These are phyloP conservation scores for Alces alces DNA, from an alignment of 2,113 vertebrate species.

Conservation along the genomic window DNA sequence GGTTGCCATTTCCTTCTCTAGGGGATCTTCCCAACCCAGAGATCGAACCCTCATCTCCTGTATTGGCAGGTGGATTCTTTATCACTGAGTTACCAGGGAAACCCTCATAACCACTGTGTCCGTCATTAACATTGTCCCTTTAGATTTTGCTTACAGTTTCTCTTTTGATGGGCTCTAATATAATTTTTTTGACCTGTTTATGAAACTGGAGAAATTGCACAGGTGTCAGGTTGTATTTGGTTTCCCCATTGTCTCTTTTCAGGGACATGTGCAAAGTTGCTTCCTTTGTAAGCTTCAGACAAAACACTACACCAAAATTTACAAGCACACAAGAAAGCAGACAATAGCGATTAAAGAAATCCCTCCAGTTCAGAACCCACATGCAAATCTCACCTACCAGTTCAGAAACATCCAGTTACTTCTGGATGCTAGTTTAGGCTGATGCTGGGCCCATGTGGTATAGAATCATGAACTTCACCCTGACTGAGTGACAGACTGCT, in stretches of 20 bases:
- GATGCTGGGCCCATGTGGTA: accelerated
- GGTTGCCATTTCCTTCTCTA: not conserved
- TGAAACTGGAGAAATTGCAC: not conserved
- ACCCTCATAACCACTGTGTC: not conserved
- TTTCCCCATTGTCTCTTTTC: not conserved
- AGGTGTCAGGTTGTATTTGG: not conserved
- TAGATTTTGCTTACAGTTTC: not conserved
- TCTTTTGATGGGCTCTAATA: not conserved
- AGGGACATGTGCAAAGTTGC: not conserved
- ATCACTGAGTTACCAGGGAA: not conserved
- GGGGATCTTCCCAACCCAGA: not conserved
- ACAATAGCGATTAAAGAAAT: not conserved
- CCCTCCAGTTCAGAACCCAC: not conserved
- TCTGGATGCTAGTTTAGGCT: not conserved
- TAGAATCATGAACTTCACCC: too few relatives aligned
- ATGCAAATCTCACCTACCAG: not conserved
- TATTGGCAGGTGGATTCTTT: not conserved
- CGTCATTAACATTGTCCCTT: not conserved
- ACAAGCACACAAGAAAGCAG: not conserved
- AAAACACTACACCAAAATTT: not conserved
- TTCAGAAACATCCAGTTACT: not conserved
- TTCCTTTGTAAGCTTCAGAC: not conserved
- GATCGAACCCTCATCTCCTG: not conserved
- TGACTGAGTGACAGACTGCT: not conserved
- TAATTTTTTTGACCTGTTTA: not conserved